Base-by-base conservation (phyloP, 2,113 vertebrate genomes). In the Chaenogobius annularis region DNA sequence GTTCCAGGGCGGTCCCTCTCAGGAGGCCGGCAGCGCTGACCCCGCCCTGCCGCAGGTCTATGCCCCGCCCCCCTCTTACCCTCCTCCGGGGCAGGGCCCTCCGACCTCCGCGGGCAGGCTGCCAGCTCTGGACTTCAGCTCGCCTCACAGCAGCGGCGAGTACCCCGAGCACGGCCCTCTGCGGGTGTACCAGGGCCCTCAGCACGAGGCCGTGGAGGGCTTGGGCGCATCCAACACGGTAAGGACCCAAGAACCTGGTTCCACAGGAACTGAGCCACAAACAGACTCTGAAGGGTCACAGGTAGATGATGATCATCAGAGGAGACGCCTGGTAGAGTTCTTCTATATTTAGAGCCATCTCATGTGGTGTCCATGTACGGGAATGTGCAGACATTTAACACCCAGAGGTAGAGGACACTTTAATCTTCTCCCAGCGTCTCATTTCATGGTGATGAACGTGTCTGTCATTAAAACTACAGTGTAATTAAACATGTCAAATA, bases 101-200 rank as follows among this genome's bases (percentile, higher is more conserved):
- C 87, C 91, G 56, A 72, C 88, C n/a, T 62, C 90, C 10, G 80
- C 80, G 2, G 88, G 91, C 68, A 85, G 92, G 56, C 88, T 94
- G 23, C 78, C 88, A 7, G 79, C 92, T n/a, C 86, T 94, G 3
- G 93, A 94, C 47, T 94, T 93, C 40, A 88, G 77, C 68, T 66
- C 91, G 4, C 87, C 88, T 31, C 93, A 93, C 63, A 70, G 84
- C 46, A 66, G 73, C 15, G 71, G 88, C 44, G 93, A 94, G 73
- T 94, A 94, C 71, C 65, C 89, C 0, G 93, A 94, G 15, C 93
- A 93, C 26, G 88, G 92, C 61, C 92, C 93, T 58, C 86, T 94
- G 76, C 81, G 92, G 75, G 89, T 94, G 20, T 94, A 93, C 43
- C 93, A 93, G 83, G 90, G 88, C 68, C 80, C 92, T 17, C 93